These are phyloP conservation scores for Drosophila peninsularis DNA, from an alignment of 2,888 invertebrate species.

Conservation along the genomic window DNA sequence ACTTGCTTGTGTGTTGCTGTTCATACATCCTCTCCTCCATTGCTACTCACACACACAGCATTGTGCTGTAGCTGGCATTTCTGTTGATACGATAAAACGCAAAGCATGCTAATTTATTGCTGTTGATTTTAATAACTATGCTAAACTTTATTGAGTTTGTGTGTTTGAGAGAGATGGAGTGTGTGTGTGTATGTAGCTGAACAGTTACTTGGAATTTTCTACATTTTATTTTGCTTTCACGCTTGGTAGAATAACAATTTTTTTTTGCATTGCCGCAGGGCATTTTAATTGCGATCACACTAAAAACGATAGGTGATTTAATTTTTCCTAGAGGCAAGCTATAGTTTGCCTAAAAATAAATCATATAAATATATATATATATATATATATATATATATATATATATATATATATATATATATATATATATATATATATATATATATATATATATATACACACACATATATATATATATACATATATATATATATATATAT, in stretches of 20 bases:
- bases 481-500: neutral
- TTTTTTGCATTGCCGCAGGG: conserved; percentile 17
- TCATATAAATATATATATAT: neutral
- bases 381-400: neutral
- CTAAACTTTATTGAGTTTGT: conserved; percentile 50
- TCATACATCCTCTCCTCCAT: neutral
- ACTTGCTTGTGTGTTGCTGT: neutral
- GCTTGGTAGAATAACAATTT: neutral
- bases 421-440: neutral
- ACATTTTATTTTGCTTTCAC: conserved; percentile 3
- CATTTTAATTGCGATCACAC: neutral
- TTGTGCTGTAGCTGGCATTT: conserved; percentile 21
- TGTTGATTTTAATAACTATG: conserved; percentile 76
- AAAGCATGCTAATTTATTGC: conserved; percentile 77
- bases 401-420: neutral
- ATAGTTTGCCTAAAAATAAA: neutral
- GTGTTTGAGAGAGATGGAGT: neutral
- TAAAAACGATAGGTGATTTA: neutral
- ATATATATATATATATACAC: neutral
- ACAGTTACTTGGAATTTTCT: conserved; percentile 8
- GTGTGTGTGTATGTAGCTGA: conserved; percentile 13
- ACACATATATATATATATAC: no score
- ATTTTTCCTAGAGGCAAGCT: no score
- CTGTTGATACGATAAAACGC: conserved; percentile 57
- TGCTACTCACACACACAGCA: conserved; percentile 9